These are phyloP conservation scores for Lampris incognitus DNA, from an alignment of 2,113 vertebrate genomes.

Conservation along the genomic window DNA sequence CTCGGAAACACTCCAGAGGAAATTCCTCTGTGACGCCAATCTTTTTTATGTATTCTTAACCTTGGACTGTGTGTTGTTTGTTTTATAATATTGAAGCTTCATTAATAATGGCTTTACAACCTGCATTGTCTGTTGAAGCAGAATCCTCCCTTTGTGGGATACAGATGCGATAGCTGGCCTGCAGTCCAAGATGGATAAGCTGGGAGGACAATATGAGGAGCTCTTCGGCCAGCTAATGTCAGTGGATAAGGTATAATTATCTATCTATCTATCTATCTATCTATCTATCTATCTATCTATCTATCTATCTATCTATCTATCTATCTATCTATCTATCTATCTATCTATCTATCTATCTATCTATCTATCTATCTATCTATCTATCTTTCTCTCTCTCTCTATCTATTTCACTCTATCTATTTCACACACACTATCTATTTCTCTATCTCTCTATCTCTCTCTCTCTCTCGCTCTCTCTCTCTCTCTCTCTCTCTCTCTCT, in stretches of 20 bases:
- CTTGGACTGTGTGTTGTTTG: too few species aligned
- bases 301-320: neutral
- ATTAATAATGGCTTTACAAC: neutral
- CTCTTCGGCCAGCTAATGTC: constrained; percentile 62
- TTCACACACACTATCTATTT: neutral
- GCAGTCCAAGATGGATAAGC: constrained; percentile 63
- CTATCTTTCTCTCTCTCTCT: neutral
- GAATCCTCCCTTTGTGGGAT: constrained; percentile 48
- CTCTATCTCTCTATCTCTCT: too few species aligned
- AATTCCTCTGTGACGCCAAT: neutral
- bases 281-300: neutral
- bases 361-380: neutral
- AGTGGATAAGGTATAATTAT: neutral
- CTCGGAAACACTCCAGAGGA: neutral
- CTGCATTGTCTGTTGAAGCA: constrained; percentile 8
- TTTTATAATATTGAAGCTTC: neutral
- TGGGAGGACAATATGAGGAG: constrained; percentile 63
- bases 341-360: neutral
- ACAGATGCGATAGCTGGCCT: constrained; percentile 51
- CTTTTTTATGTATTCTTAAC: neutral
- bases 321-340: neutral
- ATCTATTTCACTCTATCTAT: neutral
- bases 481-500: neutral
- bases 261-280: neutral
- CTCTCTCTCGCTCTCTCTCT: neutral